Percentiles rank a stretch among this genome's conserved stretches.
phyloP scores from a whole-genome alignment of 2,797 vertebrate species.

The Australoheros facetus region DNA sequence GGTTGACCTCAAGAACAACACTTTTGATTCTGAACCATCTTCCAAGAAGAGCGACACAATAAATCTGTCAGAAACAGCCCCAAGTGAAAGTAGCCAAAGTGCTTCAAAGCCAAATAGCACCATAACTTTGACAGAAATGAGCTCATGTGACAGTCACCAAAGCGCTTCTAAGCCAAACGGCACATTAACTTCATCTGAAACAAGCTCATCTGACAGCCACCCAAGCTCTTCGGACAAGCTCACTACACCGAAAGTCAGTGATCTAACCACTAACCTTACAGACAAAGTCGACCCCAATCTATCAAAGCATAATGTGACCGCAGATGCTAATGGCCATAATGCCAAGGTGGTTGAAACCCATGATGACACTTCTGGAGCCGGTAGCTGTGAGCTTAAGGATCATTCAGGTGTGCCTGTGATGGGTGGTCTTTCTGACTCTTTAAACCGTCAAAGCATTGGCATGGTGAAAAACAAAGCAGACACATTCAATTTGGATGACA shows the following conservation, averaged over 20 bases:
- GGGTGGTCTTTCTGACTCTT: background rate
- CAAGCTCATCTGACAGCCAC: background rate
- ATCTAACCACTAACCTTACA: conserved; percentile 11
- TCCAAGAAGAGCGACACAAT: background rate
- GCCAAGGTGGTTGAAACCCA: background rate
- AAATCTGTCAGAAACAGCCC: background rate
- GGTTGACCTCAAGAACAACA: conserved; percentile 22
- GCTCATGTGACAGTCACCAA: background rate
- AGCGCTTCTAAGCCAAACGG: conserved; percentile 11
- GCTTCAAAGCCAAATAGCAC: conserved; percentile 15
- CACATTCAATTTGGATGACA: conserved; percentile 58
- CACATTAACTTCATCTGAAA: conserved; percentile 41
- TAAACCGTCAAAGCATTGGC: conserved; percentile 16
- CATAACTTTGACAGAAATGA: background rate
- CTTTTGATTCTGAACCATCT: conserved; percentile 36
- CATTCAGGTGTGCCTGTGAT: background rate
- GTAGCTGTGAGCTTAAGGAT: background rate
- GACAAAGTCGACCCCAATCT: background rate
- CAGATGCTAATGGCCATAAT: background rate
- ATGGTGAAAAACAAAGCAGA: conserved; percentile 6
- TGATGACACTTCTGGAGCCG: conserved; percentile 5
- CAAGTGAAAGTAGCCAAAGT: background rate
- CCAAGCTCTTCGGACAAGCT: conserved; percentile 3
- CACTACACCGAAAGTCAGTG: background rate
- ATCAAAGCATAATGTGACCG: background rate